Conservation (phyloP, 2,797 vertebrate species). For the Avahi laniger region DNA sequence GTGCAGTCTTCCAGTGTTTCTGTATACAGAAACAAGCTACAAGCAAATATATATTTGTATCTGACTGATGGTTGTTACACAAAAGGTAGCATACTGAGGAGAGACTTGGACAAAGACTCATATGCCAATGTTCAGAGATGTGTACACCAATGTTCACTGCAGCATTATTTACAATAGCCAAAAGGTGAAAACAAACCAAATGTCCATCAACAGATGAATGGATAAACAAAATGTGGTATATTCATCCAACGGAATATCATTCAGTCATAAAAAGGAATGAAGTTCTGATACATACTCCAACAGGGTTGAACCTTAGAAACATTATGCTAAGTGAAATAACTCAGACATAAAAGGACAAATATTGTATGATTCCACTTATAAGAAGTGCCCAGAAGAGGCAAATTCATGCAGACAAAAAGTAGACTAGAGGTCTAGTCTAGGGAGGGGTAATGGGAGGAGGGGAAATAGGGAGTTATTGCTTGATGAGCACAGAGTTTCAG, state of each 20-base stretch:
- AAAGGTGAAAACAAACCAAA: neutral
- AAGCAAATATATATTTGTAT: neutral
- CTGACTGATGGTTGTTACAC: neutral
- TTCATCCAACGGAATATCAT: neutral
- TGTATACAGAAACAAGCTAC: neutral
- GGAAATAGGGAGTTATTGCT: neutral
- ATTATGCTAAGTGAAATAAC: constrained; percentile 17
- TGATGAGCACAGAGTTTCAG: neutral
- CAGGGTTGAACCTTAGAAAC: neutral
- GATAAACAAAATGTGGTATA: neutral
- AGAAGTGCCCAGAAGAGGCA: neutral
- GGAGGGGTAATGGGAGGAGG: neutral
- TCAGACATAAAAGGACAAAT: neutral
- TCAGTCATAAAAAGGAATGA: neutral
- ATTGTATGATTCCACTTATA: neutral
- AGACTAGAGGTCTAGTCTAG: neutral
- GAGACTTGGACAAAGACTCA: neutral
- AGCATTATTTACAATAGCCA: neutral
- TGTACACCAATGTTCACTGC: neutral
- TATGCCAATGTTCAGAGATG: neutral
- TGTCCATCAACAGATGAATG: neutral
- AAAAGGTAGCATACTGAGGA: neutral
- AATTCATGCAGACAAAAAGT: neutral
- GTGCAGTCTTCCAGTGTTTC: neutral
- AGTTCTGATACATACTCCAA: neutral